phyloP scores from a whole-genome alignment of 1,140 invertebrate species.

The Ylistrum balloti region DNA sequence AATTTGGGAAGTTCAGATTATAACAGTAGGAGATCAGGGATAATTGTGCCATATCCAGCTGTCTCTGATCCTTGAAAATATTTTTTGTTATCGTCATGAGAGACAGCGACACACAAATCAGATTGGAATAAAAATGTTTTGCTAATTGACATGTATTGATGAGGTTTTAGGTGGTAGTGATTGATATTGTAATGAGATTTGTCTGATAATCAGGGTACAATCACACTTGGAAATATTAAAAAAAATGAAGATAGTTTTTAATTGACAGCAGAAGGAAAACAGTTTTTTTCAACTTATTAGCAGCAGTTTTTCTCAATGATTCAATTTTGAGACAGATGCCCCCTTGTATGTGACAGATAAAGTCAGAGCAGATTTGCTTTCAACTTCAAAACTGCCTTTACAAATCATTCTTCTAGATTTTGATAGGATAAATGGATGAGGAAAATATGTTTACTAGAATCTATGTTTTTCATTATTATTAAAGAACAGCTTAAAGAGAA shows the following conservation, averaged over 20 bases:
- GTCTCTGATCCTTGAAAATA: neutral
- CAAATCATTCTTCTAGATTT: too few relatives aligned
- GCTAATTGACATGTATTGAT: neutral
- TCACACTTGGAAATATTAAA: neutral
- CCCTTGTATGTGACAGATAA: neutral
- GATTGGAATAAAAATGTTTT: neutral
- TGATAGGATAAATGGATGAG: too few relatives aligned
- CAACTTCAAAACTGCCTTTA: neutral
- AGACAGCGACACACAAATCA: neutral
- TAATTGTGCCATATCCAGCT: neutral
- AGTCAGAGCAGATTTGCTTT: neutral
- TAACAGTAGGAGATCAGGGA: neutral
- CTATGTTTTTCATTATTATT: too few relatives aligned
- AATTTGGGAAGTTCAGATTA: neutral
- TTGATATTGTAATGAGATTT: neutral
- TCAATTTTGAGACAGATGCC: slow-evolving; percentile 33
- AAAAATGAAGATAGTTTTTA: neutral
- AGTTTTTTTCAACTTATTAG: neutral
- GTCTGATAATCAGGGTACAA: neutral
- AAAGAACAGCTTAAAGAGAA: too few relatives aligned
- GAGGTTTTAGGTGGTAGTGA: neutral
- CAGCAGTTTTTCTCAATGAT: neutral
- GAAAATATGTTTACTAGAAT: too few relatives aligned
- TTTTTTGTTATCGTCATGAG: neutral
- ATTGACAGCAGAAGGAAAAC: neutral